Base-by-base conservation (phyloP, 2,888 invertebrate species). In the Saturnia japonica region DNA sequence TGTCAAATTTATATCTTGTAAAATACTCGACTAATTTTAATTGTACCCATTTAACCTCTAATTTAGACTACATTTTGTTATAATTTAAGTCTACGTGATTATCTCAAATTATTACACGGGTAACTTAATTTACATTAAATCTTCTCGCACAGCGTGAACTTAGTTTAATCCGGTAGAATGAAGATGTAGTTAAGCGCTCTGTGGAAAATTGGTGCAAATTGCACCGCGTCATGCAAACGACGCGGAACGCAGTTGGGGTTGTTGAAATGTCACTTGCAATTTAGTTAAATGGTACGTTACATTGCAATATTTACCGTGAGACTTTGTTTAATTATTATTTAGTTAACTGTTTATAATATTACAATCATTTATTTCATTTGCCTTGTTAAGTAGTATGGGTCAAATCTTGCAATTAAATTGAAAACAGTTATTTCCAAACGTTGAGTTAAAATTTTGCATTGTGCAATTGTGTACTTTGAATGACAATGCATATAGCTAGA, bases 161-260 rank as follows among this genome's bases (percentile, higher is more conserved):
- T 51, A 40, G 67, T 42, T 67, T 67, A 25, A 67, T 62, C 54
- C 9, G 19, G 42, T 28, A 67, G 40, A 54, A 42, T 34, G 42
- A 42, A 70, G 54, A 57, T 67, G 60, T 28, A 25, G 34, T 22
- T 54, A 19, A 60, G 40, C 67, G 67, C 67, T 19, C 25, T 34
- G 25, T 43, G 67, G 67, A 60, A 70, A 70, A 60, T 57, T 67
- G 25, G 66, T 51, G 12, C 34, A 67, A 67, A 54, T 51, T 66
- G 69, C 34, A 22, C 22, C 12, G 25, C 11, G 57, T 25, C 14
- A 28, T 11, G 43, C 43, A 42, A 70, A 67, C 54, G 66, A 57
- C 54, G 42, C 42, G 25, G 45, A 67, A 54, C 43, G n/a, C 42
- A 14, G 57, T 19, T 43, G 43, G 66, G 54, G 43, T 22, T 19